Evolutionary conservation across 2,797 vertebrate species (phyloP).

Genomic region (Botia almorhae): DNA sequence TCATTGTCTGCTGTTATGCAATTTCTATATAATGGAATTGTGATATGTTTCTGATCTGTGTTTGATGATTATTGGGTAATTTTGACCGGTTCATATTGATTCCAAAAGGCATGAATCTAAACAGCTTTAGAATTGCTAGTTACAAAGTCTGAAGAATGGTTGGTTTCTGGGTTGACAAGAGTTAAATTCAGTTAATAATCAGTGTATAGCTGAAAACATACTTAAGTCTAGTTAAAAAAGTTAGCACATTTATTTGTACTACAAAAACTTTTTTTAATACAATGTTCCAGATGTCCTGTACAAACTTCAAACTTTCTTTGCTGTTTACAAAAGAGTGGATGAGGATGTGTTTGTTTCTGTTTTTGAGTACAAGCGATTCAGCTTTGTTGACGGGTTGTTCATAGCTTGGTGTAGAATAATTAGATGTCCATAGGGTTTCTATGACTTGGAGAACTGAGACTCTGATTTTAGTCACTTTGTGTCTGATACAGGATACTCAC

Average conservation of each 20-base stretch:
- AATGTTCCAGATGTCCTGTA: neutral
- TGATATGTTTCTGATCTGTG: neutral
- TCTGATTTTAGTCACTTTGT: neutral
- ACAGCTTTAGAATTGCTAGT: neutral
- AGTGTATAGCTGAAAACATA: too few species aligned
- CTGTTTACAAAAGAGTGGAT: neutral
- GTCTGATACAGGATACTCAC: constrained; percentile 30
- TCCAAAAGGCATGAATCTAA: neutral
- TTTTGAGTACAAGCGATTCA: neutral
- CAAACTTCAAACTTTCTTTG: neutral
- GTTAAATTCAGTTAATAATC: too few species aligned
- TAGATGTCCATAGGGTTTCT: constrained; percentile 49
- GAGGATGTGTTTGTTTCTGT: neutral
- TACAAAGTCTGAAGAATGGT: neutral
- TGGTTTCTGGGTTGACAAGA: too few species aligned
- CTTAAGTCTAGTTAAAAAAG: neutral
- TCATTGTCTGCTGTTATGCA: neutral
- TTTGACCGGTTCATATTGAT: neutral
- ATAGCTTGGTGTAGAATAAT: constrained; percentile 51
- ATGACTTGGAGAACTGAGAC: constrained; percentile 38
- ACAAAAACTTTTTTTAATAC: neutral
- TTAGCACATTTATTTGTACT: neutral
- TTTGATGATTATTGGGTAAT: too few species aligned
- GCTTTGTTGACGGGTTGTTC: constrained; percentile 19
- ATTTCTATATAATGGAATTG: neutral